Base-by-base conservation (phyloP, 35 echinoderm and acorn worm genomes). In the Nesometra sesokonis region DNA sequence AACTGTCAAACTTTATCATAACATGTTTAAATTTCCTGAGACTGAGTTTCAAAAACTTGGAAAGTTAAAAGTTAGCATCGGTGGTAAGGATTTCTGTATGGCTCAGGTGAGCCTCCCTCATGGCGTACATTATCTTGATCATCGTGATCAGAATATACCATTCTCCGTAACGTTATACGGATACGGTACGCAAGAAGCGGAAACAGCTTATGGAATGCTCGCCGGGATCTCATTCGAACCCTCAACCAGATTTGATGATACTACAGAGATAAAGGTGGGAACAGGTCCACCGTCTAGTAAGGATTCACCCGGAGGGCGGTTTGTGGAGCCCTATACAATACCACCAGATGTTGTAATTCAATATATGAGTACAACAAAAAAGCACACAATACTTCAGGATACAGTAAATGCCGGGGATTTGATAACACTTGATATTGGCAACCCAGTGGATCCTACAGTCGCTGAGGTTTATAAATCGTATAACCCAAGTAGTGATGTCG, bases 11-110 rank as follows among this genome's bases (percentile, higher is more conserved):
- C 82, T 97, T 17, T 88, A 82, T 36, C 94, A 97, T 34, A 90
- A 93, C 32, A 90, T 97, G 47, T 97, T 97, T 90, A 77, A 87
- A n/a, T n/a, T 97, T 34, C 86, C 91, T 8, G 76, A 90, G 67
- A 47, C 81, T 8, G n/a, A 77, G 34, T 97, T 97, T 77, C 32
- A 84, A 47, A 87, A 78, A 30, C 31, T 57, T 17, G 47, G 32
- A 36, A 79, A 86, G 19, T 47, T 91, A 29, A 89, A 78, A 23
- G 87, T 85, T n/a, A 81, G 52, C 2, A 76, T 97, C 33, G 85
- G 82, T 37, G 83, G 84, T 57, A 79, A 31, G 29, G 78, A 89
- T n/a, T 90, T 91, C 30, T 97, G 94, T 32, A 89, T 89, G 5
- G 47, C 84, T 32, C 94, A 97, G 29, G 84, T 93, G 43, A 76